Evolutionary conservation across 1,140 invertebrate species (phyloP).

Genomic region (Coelopa frigida): DNA sequence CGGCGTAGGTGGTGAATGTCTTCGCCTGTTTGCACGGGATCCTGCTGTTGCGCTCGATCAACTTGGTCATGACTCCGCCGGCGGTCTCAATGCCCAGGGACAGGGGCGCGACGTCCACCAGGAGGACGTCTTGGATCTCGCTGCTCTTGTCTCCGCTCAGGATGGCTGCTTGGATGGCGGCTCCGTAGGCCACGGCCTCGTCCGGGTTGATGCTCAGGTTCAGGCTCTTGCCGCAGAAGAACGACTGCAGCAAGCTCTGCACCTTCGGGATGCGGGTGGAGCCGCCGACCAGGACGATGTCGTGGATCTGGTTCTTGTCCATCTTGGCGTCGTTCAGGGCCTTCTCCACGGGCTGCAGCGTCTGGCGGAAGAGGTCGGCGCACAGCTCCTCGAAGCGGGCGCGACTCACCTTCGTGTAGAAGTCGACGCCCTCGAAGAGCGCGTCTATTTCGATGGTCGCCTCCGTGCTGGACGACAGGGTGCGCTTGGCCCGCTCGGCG

Average conservation of each 20-base stretch:
- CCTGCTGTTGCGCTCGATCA: conserved; percentile 55
- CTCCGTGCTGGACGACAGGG: conserved; percentile 57
- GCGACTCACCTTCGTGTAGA: conserved; percentile 74
- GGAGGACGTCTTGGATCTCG: conserved; percentile 49
- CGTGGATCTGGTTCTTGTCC: conserved; percentile 58
- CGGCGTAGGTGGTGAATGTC: conserved; percentile 59
- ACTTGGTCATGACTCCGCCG: conserved; percentile 58
- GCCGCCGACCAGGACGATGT: conserved; percentile 57
- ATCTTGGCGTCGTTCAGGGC: conserved; percentile 66
- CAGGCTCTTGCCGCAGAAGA: conserved; percentile 55
- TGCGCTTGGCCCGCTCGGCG: conserved; percentile 62
- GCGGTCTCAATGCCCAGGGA: conserved; percentile 55
- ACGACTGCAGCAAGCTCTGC: conserved; percentile 54
- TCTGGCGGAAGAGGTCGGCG: conserved; percentile 66
- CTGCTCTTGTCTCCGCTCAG: conserved; percentile 54
- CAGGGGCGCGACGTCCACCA: conserved; percentile 52
- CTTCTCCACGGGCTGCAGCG: conserved; percentile 63
- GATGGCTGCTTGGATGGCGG: conserved; percentile 69
- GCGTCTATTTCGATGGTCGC: conserved; percentile 66
- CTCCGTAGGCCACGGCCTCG: conserved; percentile 64
- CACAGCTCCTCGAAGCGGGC: conserved; percentile 80
- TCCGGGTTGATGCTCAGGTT: conserved; percentile 71
- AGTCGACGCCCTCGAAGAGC: conserved; percentile 67
- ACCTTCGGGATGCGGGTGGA: conserved; percentile 59
- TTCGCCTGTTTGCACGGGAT: conserved; percentile 60